phyloP scores from a whole-genome alignment of 2,888 invertebrate species.

The Fissipunctia ypsillon region DNA sequence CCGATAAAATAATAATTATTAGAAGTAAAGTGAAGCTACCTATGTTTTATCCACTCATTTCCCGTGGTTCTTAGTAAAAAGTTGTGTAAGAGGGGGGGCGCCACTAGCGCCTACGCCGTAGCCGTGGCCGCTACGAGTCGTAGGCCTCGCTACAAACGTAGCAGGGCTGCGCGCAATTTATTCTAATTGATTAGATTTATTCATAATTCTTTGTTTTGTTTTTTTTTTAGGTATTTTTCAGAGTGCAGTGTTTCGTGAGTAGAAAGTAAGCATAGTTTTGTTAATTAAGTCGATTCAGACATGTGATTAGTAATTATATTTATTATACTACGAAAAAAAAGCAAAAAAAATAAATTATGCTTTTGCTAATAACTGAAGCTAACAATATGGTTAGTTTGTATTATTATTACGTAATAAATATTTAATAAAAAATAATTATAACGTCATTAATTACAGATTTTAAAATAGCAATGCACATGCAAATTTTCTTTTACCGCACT shows the following conservation, averaged over 20 bases:
- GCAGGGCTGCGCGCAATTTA: constrained; percentile 71
- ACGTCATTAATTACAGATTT: not conserved
- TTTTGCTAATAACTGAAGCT: not conserved
- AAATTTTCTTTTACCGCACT: not conserved
- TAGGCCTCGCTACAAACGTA: constrained; percentile 75
- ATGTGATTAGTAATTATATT: not conserved
- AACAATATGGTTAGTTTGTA: not conserved
- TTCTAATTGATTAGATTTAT: constrained; percentile 67
- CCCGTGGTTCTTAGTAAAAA: constrained; percentile 90
- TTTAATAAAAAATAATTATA: too few species aligned
- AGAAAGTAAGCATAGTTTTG: not conserved
- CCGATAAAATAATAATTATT: constrained; percentile 57
- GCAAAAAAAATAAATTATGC: not conserved
- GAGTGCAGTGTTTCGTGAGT: rapidly evolving
- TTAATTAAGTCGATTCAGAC: too few species aligned
- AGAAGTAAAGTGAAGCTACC: constrained; percentile 85
- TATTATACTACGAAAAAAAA: not conserved
- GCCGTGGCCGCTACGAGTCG: constrained; percentile 76
- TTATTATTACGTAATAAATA: not conserved
- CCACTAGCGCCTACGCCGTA: constrained; percentile 81
- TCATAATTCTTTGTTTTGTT: constrained; percentile 41
- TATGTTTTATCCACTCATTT: constrained; percentile 90
- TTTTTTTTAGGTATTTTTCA: too few species aligned
- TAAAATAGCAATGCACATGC: too few species aligned
- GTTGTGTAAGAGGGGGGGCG: constrained; percentile 82